Evolutionary conservation across 23 tunicate genomes (phyloP).

Genomic region (Aplidium turbinatum): DNA sequence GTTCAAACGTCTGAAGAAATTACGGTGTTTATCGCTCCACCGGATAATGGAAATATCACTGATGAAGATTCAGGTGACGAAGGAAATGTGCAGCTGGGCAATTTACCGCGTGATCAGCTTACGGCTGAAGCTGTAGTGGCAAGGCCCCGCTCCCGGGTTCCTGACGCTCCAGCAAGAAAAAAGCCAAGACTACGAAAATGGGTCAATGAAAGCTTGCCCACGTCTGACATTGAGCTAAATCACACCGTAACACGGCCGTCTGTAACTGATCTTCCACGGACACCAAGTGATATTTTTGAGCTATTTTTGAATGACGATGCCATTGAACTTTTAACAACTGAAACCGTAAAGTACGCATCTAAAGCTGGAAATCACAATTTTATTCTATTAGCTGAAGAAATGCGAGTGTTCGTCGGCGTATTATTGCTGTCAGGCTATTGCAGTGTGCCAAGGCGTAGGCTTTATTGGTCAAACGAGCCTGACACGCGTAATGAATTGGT

Average conservation of each 20-base stretch:
- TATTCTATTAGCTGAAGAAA: constrained; percentile 6
- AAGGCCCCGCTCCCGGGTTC: too few species aligned
- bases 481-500: constrained; percentile 26
- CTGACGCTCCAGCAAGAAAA: background rate
- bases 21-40: too few species aligned
- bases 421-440: constrained; percentile 14
- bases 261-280: background rate
- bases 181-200: background rate
- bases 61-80: too few species aligned
- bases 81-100: too few species aligned
- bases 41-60: too few species aligned
- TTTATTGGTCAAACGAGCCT: constrained; percentile 16
- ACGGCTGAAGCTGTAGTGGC: too few species aligned
- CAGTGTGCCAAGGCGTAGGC: constrained; percentile 17
- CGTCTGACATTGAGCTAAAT: background rate
- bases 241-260: background rate
- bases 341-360: constrained; percentile 16
- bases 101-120: too few species aligned
- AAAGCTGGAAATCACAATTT: constrained; percentile 18
- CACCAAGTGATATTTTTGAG: too few species aligned
- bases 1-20: too few species aligned
- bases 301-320: too few species aligned
- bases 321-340: background rate
- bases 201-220: background rate
- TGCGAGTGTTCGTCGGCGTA: constrained; percentile 2